Percentiles rank a stretch among this genome's conserved stretches.
Evolutionary conservation across 2,888 invertebrate genomes (phyloP).

Genomic region (Ichneumoninae sp.): DNA sequence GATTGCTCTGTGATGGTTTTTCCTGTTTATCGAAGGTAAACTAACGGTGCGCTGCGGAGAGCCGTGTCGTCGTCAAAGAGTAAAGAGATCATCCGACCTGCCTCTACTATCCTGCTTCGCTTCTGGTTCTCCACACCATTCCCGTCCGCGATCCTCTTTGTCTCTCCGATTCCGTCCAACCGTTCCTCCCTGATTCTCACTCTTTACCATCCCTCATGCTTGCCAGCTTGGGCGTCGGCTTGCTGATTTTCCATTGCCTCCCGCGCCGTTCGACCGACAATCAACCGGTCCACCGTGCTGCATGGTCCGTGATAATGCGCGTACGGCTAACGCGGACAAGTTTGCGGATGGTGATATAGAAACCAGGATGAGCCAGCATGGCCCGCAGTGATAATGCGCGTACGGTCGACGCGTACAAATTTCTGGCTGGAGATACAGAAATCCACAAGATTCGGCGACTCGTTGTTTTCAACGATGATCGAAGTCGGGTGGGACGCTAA

Average conservation of each 20-base stretch:
- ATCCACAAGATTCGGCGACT: background rate
- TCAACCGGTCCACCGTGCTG: background rate
- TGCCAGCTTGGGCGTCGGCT: slow-evolving; percentile 1
- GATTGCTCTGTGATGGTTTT: slow-evolving; percentile 72
- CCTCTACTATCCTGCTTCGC: slow-evolving; percentile 15
- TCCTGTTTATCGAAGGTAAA: slow-evolving; percentile 73
- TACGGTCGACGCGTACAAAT: background rate
- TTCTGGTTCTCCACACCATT: slow-evolving; percentile 13
- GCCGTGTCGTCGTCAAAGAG: slow-evolving; percentile 67
- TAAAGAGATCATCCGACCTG: slow-evolving; percentile 64
- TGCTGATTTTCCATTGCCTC: slow-evolving; percentile 7
- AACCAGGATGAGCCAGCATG: background rate
- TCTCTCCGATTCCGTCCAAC: background rate
- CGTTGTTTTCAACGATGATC: background rate
- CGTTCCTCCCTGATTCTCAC: slow-evolving; percentile 18
- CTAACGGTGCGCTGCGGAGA: slow-evolving; percentile 64
- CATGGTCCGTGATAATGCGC: background rate
- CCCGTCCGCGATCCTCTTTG: background rate
- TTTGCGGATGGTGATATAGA: background rate
- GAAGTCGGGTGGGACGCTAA: background rate
- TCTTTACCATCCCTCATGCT: slow-evolving; percentile 32
- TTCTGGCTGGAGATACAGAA: background rate
- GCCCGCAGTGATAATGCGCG: background rate
- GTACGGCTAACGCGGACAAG: background rate
- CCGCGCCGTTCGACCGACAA: background rate